Conservation (phyloP, 1,140 invertebrate species). For the Cheumatopsyche charites region DNA sequence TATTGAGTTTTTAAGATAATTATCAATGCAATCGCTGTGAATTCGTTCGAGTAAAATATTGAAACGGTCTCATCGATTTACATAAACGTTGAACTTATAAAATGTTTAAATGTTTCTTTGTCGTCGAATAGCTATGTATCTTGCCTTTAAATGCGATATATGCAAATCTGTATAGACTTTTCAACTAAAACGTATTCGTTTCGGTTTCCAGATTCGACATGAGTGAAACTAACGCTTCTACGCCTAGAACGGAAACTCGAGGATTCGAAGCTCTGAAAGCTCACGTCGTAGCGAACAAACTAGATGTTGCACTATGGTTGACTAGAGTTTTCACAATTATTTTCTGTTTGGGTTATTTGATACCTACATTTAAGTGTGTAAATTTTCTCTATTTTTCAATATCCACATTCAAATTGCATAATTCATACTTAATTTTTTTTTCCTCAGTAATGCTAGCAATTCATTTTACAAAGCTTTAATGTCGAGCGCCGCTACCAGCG, state of each 20-base stretch:
- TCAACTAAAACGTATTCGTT: too few species aligned
- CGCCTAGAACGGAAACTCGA: conserved; percentile 42
- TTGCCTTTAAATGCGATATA: too few species aligned
- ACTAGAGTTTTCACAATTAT: conserved; percentile 82
- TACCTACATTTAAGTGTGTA: conserved; percentile 90
- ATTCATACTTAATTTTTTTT: conserved; percentile 44
- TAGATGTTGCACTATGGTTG: conserved; percentile 83
- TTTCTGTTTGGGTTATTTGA: conserved; percentile 82
- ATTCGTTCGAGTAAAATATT: too few species aligned
- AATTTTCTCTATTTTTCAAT: background rate
- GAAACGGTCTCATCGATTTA: too few species aligned
- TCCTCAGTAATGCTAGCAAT: conserved; percentile 77
- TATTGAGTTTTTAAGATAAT: too few species aligned
- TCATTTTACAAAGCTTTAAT: conserved; percentile 91
- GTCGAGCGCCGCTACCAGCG: conserved; percentile 91
- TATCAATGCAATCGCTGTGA: too few species aligned
- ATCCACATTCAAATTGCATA: background rate
- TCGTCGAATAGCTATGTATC: too few species aligned
- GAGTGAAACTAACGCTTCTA: background rate
- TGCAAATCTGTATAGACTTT: too few species aligned
- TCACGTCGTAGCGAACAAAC: conserved; percentile 80
- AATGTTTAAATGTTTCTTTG: too few species aligned
- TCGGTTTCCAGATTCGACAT: conserved; percentile 21
- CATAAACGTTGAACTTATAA: too few species aligned
- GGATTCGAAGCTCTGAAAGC: conserved; percentile 70